Evolutionary conservation across 2,113 vertebrate species (phyloP).

Genomic region (Cottus gobio): DNA sequence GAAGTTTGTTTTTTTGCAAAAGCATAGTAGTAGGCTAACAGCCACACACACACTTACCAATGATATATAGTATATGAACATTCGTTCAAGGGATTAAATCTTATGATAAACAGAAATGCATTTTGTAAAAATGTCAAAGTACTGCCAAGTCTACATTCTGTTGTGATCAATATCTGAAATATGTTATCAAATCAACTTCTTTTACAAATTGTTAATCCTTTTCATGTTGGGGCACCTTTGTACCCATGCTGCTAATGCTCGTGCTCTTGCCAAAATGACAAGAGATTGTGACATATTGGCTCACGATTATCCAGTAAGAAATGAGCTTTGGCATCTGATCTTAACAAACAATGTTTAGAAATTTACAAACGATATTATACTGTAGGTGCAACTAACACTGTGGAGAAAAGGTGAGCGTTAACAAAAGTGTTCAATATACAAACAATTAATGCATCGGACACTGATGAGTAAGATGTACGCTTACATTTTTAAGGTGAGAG

Average conservation of each 20-base stretch:
- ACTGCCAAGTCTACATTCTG: conserved; percentile 54
- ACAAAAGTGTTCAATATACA: conserved; percentile 57
- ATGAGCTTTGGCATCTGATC: conserved; percentile 74
- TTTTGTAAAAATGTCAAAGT: conserved; percentile 47
- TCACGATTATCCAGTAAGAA: conserved; percentile 55
- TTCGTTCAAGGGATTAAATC: conserved; percentile 45
- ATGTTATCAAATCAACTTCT: conserved; percentile 13
- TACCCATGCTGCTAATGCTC: conserved; percentile 17
- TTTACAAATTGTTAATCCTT: conserved; percentile 22
- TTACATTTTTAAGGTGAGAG: conserved; percentile 51
- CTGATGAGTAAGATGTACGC: conserved; percentile 63
- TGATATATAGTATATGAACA: conserved; percentile 56
- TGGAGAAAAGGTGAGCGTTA: conserved; percentile 52
- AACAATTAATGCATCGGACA: conserved; percentile 62
- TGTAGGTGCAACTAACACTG: conserved; percentile 50
- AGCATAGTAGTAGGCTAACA: conserved; percentile 65
- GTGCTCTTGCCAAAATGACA: conserved; percentile 25
- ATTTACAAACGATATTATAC: conserved; percentile 57
- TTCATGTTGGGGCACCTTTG: conserved; percentile 19
- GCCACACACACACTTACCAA: conserved; percentile 68
- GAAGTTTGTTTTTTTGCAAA: conserved; percentile 66
- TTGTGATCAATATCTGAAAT: conserved; percentile 44
- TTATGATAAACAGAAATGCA: conserved; percentile 40
- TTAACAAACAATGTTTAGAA: conserved; percentile 52
- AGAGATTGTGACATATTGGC: conserved; percentile 32